Evolutionary conservation across 2,113 vertebrate species (phyloP).

Genomic region (Sebastes schlegelii): DNA sequence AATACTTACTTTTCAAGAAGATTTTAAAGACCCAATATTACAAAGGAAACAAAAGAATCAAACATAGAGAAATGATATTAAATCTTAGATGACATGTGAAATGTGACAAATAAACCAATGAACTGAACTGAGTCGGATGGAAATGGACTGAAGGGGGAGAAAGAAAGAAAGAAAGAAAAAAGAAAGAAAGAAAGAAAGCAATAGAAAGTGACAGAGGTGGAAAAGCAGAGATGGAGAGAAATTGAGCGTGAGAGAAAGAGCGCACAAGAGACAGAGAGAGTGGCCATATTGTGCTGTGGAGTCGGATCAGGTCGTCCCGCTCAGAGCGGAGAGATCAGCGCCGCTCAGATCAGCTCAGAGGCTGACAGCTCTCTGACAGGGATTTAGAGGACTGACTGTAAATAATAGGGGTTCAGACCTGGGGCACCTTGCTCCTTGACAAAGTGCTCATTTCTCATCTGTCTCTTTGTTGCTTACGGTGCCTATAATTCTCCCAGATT

Average conservation of each 20-base stretch:
- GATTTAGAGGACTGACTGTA: constrained; percentile 67
- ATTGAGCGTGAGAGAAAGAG: constrained; percentile 7
- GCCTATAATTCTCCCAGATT: not conserved
- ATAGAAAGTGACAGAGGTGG: constrained; percentile 11
- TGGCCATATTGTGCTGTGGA: constrained; percentile 45
- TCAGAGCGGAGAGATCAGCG: constrained; percentile 45
- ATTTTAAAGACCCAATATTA: not conserved
- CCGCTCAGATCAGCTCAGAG: constrained; percentile 70
- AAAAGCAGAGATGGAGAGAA: not conserved
- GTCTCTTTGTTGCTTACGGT: not conserved
- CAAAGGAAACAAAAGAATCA: not conserved
- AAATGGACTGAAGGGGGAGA: not conserved
- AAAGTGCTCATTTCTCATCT: constrained; percentile 57
- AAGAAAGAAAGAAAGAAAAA: not conserved
- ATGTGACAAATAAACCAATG: not conserved
- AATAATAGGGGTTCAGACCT: constrained; percentile 72
- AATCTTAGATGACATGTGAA: not conserved
- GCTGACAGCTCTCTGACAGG: constrained; percentile 70
- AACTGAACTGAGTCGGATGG: not conserved
- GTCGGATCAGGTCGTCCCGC: constrained; percentile 21
- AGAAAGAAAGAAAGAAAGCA: not conserved
- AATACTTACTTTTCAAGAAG: not conserved
- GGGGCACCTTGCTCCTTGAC: constrained; percentile 56
- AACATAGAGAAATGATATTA: not conserved
- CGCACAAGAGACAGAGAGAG: constrained; percentile 22